Evolutionary conservation across 1,140 invertebrate species (phyloP).

Genomic region (Pteromalus puparum): DNA sequence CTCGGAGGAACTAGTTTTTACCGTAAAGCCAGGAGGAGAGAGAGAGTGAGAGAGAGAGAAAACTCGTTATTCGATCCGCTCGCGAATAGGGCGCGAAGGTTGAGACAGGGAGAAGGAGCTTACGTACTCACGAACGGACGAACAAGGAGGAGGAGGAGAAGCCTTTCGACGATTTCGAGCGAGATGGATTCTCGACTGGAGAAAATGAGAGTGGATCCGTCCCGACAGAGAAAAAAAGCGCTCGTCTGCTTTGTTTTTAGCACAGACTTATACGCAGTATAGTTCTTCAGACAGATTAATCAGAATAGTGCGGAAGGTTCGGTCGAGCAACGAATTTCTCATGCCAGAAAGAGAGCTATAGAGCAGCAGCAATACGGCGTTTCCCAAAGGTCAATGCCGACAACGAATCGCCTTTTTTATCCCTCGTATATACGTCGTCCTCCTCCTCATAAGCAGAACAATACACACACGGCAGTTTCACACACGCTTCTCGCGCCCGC

Average conservation of each 20-base stretch:
- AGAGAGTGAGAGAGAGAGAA: constrained; percentile 35
- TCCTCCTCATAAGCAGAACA: not conserved
- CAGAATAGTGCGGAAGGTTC: no score
- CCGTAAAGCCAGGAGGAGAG: constrained; percentile 62
- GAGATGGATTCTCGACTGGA: constrained; percentile 11
- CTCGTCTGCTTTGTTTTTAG: no score
- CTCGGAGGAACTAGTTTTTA: constrained; percentile 69
- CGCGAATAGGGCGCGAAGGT: not conserved
- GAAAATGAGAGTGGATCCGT: no score
- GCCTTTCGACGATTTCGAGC: constrained; percentile 25
- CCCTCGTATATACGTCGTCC: not conserved
- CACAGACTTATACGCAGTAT: no score
- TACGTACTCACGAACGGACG: not conserved
- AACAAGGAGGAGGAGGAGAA: constrained; percentile 17
- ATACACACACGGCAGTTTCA: constrained; percentile 22
- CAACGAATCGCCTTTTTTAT: constrained; percentile 13
- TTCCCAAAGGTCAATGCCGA: constrained; percentile 26
- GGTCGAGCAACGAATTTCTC: constrained; percentile 10
- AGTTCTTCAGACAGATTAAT: no score
- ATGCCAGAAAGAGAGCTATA: not conserved
- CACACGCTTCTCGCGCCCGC: constrained; percentile 56
- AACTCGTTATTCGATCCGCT: constrained; percentile 57
- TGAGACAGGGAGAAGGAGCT: not conserved
- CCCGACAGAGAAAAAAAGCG: no score
- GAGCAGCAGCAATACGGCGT: no score